phyloP scores from a whole-genome alignment of 2,888 invertebrate genomes.

The Agriopis aurantiaria region DNA sequence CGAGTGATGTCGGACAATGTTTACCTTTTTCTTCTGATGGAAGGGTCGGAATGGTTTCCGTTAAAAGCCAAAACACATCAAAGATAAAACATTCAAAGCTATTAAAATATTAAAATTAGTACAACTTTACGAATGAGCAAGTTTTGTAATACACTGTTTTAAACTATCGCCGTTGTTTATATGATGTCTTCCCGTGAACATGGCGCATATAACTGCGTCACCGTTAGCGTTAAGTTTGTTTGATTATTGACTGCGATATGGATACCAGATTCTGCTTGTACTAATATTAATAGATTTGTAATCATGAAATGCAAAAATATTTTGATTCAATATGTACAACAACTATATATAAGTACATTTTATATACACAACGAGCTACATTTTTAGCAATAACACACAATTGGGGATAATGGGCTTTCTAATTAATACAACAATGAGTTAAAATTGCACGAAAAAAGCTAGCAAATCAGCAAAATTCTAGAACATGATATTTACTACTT shows the following conservation, averaged over 20 bases:
- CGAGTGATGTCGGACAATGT: no score
- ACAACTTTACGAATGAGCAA: not conserved
- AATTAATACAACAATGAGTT: conserved; percentile 27
- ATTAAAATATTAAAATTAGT: conserved; percentile 3
- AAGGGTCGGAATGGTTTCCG: not conserved
- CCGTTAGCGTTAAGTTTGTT: no score
- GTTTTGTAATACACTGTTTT: not conserved
- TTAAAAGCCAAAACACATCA: not conserved
- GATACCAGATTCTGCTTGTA: not conserved
- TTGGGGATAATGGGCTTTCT: not conserved
- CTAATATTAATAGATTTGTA: conserved; percentile 6
- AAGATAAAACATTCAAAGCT: not conserved
- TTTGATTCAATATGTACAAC: not conserved
- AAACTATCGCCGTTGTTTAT: not conserved
- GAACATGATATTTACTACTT: not conserved
- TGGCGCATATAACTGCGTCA: no score
- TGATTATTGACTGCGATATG: not conserved
- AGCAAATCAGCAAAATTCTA: conserved; percentile 17
- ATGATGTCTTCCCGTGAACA: no score
- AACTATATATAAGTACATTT: conserved; percentile 32
- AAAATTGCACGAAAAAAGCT: conserved; percentile 25
- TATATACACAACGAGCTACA: conserved; percentile 20
- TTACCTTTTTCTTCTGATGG: no score
- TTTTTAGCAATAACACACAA: conserved; percentile 5
- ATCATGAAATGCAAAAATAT: not conserved